A percentile compares a stretch with the other conserved stretches of the same genome.
phyloP scores from a whole-genome alignment of 2,113 vertebrate species.

The Sylvia atricapilla region DNA sequence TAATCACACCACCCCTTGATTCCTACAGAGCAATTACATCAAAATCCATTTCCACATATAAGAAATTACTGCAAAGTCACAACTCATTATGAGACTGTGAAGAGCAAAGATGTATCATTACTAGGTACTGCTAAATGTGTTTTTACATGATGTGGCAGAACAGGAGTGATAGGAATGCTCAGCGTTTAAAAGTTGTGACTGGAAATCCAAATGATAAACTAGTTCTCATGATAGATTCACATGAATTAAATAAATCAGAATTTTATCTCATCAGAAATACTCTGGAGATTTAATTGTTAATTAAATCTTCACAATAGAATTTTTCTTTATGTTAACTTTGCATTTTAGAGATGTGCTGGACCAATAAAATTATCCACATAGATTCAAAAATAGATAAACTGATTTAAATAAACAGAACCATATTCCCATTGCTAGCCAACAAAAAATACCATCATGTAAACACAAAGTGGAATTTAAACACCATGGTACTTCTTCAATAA shows the following conservation, averaged over 20 bases:
- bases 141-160: neutral
- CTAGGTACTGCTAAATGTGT: neutral
- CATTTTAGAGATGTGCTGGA: neutral
- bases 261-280: neutral
- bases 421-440: neutral
- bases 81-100: neutral
- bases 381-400: neutral
- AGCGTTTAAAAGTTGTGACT: neutral
- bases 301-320: neutral
- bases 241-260: neutral
- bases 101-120: neutral
- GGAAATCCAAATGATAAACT: neutral
- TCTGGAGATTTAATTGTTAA: neutral
- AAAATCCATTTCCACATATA: neutral
- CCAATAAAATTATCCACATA: neutral
- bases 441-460: neutral
- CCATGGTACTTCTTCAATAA: neutral
- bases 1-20: neutral
- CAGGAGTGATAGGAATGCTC: neutral
- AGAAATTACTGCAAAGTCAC: neutral
- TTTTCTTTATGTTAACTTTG: neutral
- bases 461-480: neutral
- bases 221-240: neutral
- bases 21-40: neutral
- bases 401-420: neutral